Evolutionary conservation across 1,140 invertebrate genomes (phyloP).

Genomic region (Drosophila sechellia): DNA sequence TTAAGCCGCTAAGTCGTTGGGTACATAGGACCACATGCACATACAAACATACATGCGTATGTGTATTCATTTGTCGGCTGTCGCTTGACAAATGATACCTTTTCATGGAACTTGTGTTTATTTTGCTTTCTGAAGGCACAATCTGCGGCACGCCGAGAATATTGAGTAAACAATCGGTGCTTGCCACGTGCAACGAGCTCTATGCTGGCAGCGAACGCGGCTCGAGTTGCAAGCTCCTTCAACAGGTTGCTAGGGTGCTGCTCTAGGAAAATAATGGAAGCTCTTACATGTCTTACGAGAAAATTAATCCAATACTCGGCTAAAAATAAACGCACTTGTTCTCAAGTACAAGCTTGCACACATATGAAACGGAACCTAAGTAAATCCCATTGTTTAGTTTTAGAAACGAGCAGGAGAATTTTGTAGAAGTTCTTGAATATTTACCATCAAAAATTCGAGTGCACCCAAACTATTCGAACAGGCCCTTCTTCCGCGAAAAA

Average conservation of each 20-base stretch:
- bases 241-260: constrained; percentile 46
- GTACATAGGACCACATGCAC: background rate
- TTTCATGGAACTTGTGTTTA: background rate
- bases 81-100: constrained; percentile 9
- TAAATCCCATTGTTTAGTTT: too few species aligned
- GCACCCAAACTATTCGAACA: background rate
- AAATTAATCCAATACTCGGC: background rate
- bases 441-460: background rate
- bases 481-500: background rate
- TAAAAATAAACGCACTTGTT: too few species aligned
- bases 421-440: too few species aligned
- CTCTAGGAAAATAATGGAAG: background rate
- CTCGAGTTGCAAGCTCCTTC: constrained; percentile 14
- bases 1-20: constrained; percentile 24
- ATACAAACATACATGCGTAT: background rate
- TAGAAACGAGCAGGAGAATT: too few species aligned
- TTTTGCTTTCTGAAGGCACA: background rate
- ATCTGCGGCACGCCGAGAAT: background rate
- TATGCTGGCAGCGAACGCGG: background rate
- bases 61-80: background rate
- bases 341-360: too few species aligned
- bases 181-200: constrained; percentile 41
- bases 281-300: background rate
- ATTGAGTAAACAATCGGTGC: constrained; percentile 5
- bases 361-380: too few species aligned